Percentiles rank a stretch among this genome's conserved stretches.
phyloP scores from a whole-genome alignment of 1,140 invertebrate genomes.

The Drosophila arizonae region DNA sequence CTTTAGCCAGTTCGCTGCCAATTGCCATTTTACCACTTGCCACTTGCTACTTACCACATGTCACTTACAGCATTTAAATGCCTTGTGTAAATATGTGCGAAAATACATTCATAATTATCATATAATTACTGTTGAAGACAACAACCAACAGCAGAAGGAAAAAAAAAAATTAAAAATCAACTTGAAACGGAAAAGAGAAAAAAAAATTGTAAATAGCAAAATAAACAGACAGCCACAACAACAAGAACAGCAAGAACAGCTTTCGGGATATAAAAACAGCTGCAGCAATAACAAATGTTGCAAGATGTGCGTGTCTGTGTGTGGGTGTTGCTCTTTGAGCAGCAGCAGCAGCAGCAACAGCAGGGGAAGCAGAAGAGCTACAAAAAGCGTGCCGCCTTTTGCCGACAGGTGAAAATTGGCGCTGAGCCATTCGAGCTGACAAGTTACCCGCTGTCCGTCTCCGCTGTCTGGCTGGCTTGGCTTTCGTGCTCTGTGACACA shows the following conservation, averaged over 20 bases:
- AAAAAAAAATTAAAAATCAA: slow-evolving; percentile 19
- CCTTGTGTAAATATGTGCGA: slow-evolving; percentile 11
- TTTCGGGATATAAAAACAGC: slow-evolving; percentile 12
- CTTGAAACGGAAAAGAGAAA: slow-evolving; percentile 24
- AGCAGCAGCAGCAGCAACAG: too few species aligned
- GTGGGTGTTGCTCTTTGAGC: slow-evolving; percentile 1
- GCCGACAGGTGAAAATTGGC: slow-evolving; percentile 51
- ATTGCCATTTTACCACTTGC: not conserved
- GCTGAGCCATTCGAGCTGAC: slow-evolving; percentile 32
- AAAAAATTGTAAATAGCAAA: slow-evolving; percentile 38
- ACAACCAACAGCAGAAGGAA: not conserved
- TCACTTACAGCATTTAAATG: slow-evolving; percentile 9
- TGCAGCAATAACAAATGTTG: slow-evolving; percentile 25
- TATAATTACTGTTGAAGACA: slow-evolving; percentile 25
- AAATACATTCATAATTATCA: slow-evolving; percentile 31
- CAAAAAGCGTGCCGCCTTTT: slow-evolving; percentile 24
- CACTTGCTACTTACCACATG: slow-evolving; percentile 2
- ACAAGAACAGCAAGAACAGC: not conserved
- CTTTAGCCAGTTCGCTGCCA: slow-evolving; percentile 2
- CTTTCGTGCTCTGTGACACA: slow-evolving; percentile 22
- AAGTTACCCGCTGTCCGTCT: slow-evolving; percentile 1
- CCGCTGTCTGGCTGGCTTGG: not conserved
- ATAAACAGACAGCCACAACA: slow-evolving; percentile 18
- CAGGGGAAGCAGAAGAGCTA: slow-evolving; percentile 1
- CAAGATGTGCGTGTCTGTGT: not conserved